Percentiles rank a stretch among this genome's conserved stretches.
phyloP scores from a whole-genome alignment of 1,140 invertebrate genomes.

The Aphidius gifuensis region DNA sequence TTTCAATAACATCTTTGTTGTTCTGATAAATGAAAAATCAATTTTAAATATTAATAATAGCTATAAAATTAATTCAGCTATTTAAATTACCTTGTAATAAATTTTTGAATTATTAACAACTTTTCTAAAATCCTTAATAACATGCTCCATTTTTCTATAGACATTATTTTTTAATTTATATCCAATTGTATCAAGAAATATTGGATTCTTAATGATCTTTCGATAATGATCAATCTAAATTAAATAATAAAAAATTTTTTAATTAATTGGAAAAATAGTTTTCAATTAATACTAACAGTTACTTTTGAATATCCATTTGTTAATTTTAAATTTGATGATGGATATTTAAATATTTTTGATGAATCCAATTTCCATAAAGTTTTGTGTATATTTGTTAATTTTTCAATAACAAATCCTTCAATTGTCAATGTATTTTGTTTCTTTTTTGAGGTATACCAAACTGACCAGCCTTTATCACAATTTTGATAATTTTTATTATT shows the following conservation, averaged over 20 bases:
- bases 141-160: conserved; percentile 42
- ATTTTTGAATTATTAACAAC: conserved; percentile 38
- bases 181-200: conserved; percentile 43
- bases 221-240: conserved; percentile 39
- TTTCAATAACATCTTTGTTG: conserved; percentile 31
- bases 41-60: conserved; percentile 5
- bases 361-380: conserved; percentile 44
- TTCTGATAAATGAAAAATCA: conserved; percentile 27
- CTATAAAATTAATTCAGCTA: conserved; percentile 10
- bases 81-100: conserved; percentile 35
- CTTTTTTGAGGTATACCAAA: conserved; percentile 41
- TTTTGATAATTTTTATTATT: conserved; percentile 16
- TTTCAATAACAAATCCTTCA: conserved; percentile 32
- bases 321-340: conserved; percentile 22
- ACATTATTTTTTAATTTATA: conserved; percentile 44
- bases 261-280: neutral
- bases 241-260: neutral
- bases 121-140: conserved; percentile 41
- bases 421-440: conserved; percentile 30
- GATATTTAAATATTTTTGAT: conserved; percentile 37
- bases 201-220: conserved; percentile 39
- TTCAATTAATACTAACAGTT: conserved; percentile 17
- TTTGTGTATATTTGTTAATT: conserved; percentile 39
- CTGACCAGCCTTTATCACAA: conserved; percentile 38
- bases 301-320: conserved; percentile 13